A percentile compares a stretch with the other conserved stretches of the same genome.
Evolutionary conservation across 2,113 vertebrate genomes (phyloP).

Genomic region (Octodon degus): DNA sequence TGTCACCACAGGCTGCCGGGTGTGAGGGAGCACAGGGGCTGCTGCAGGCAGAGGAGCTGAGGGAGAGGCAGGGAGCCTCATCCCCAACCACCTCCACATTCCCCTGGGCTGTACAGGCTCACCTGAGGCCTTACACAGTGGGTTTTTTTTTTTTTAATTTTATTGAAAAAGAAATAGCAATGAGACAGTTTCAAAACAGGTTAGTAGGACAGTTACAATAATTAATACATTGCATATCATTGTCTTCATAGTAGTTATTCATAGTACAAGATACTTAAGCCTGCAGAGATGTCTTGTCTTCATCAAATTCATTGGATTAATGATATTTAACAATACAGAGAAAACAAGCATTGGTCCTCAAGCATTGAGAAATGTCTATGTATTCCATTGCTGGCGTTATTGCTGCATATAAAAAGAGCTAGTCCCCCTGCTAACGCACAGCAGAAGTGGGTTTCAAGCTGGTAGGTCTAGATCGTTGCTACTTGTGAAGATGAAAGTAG

Average conservation of each 20-base stretch:
- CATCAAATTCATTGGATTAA: background rate
- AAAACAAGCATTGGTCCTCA: background rate
- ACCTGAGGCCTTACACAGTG: background rate
- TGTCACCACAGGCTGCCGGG: background rate
- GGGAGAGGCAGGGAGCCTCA: background rate
- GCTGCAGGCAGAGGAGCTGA: background rate
- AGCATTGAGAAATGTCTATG: background rate
- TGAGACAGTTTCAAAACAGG: no score
- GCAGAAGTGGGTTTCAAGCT: background rate
- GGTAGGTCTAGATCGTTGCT: background rate
- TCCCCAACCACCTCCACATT: fast-evolving
- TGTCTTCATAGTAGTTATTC: no score
- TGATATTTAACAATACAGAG: background rate
- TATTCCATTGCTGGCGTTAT: no score
- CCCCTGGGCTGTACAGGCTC: background rate
- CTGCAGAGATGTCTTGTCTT: background rate
- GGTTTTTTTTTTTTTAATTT: no score
- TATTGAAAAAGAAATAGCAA: no score
- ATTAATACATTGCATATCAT: no score
- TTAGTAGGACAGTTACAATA: no score
- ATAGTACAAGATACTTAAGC: background rate
- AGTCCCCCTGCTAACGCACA: background rate
- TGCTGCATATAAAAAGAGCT: background rate
- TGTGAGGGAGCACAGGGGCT: background rate
- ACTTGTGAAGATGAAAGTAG: background rate